phyloP scores from a whole-genome alignment of 2,797 vertebrate species.

The Helarctos malayanus region DNA sequence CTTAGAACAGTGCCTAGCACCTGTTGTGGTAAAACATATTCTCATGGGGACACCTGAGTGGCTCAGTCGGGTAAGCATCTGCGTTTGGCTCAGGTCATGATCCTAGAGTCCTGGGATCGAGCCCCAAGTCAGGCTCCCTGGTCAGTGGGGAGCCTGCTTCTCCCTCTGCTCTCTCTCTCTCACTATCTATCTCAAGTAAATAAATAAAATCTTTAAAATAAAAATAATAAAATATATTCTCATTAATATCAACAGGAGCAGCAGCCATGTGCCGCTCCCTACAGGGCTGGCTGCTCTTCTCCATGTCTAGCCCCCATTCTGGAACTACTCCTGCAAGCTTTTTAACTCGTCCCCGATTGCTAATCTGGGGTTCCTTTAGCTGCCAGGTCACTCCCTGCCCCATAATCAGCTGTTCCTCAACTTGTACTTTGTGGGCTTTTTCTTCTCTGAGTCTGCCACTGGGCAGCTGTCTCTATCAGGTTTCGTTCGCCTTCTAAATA shows the following conservation, averaged over 20 bases:
- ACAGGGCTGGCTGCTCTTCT: neutral
- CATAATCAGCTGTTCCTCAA: neutral
- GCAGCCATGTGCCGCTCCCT: too few relatives aligned
- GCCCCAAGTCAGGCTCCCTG: too few relatives aligned
- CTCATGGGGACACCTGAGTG: too few relatives aligned
- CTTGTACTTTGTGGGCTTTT: neutral
- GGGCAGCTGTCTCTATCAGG: neutral
- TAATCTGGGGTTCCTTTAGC: neutral
- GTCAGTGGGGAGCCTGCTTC: too few relatives aligned
- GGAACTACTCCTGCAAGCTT: neutral
- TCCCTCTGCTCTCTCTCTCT: too few relatives aligned
- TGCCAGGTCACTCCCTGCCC: neutral
- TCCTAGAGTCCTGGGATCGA: too few relatives aligned
- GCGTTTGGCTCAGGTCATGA: too few relatives aligned
- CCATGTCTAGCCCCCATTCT: neutral
- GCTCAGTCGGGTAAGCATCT: too few relatives aligned
- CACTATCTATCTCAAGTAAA: neutral
- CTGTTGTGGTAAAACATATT: too few relatives aligned
- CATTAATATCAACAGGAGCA: rapidly evolving
- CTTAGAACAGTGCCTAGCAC: neutral
- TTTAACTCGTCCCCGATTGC: neutral
- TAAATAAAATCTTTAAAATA: too few relatives aligned
- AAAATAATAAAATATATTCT: too few relatives aligned
- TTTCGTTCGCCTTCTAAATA: constrained; percentile 21
- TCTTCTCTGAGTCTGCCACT: neutral